A percentile compares a stretch with the other conserved stretches of the same genome.
phyloP scores from a whole-genome alignment of 1,140 invertebrate genomes.

The Drosophila grimshawi region DNA sequence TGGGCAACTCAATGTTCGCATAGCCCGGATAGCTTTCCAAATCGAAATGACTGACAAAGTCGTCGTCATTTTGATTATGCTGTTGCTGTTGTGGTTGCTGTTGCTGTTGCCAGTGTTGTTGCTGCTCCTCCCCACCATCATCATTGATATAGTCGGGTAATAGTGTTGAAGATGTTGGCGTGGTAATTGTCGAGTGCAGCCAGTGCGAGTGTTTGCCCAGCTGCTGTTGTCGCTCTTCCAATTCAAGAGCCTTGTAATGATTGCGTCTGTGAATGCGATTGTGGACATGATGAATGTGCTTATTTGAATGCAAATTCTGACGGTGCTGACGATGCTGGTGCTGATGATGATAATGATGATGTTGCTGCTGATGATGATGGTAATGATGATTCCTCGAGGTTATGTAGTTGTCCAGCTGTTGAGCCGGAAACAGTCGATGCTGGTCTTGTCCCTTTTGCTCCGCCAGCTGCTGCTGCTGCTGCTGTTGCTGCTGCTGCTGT shows the following conservation, averaged over 20 bases:
- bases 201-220: slow-evolving; percentile 64
- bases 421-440: slow-evolving; percentile 22
- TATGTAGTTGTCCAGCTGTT: slow-evolving; percentile 25
- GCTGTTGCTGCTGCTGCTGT: background rate
- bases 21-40: slow-evolving; percentile 66
- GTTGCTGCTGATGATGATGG: slow-evolving; percentile 39
- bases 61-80: background rate
- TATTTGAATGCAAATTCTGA: slow-evolving; percentile 13
- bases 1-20: slow-evolving; percentile 55
- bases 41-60: slow-evolving; percentile 47
- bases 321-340: slow-evolving; percentile 40
- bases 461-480: background rate
- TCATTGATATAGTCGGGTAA: slow-evolving; percentile 57
- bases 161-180: background rate
- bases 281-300: slow-evolving; percentile 33
- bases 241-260: slow-evolving; percentile 59
- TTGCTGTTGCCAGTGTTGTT: slow-evolving; percentile 7
- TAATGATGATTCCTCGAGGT: slow-evolving; percentile 20
- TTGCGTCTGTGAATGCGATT: slow-evolving; percentile 32
- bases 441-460: background rate
- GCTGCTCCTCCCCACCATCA: slow-evolving; percentile 45
- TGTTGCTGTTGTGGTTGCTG: slow-evolving; percentile 8
- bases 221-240: slow-evolving; percentile 62
- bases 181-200: slow-evolving; percentile 20
- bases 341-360: slow-evolving; percentile 34